phyloP scores from a whole-genome alignment of 2,113 vertebrate species.

The Coregonus clupeaformis region DNA sequence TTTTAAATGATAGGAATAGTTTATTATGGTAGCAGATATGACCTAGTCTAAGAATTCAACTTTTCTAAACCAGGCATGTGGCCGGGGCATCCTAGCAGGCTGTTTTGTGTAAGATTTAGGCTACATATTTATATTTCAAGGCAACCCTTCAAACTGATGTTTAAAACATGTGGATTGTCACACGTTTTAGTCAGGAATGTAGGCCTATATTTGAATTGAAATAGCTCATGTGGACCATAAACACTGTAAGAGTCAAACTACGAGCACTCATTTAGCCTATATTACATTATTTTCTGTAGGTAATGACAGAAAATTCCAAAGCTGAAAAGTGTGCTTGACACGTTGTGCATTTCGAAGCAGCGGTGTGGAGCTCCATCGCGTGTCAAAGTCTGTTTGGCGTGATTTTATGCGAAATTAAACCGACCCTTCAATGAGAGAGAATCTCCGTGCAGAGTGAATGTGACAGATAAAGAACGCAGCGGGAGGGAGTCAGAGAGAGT shows the following conservation, averaged over 20 bases:
- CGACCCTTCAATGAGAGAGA: constrained; percentile 35
- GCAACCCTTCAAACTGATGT: not conserved
- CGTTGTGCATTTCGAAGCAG: too few relatives aligned
- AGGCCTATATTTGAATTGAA: too few relatives aligned
- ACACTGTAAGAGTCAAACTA: too few relatives aligned
- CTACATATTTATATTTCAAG: not conserved
- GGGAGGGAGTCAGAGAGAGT: constrained; percentile 37
- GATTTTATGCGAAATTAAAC: constrained; percentile 63
- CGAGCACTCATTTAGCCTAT: too few relatives aligned
- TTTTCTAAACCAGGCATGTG: not conserved
- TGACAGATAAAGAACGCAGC: constrained; percentile 48
- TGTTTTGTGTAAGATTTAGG: not conserved
- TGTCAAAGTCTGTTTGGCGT: constrained; percentile 26
- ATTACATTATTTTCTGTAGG: too few relatives aligned
- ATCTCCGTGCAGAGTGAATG: not conserved
- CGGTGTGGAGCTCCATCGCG: not conserved
- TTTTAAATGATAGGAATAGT: not conserved
- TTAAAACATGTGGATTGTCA: not conserved
- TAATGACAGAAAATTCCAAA: too few relatives aligned
- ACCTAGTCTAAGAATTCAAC: too few relatives aligned
- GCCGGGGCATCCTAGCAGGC: not conserved
- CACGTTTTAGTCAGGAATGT: not conserved
- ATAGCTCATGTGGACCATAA: too few relatives aligned
- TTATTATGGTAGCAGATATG: not conserved
- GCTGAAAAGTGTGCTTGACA: too few relatives aligned